Base-by-base conservation (phyloP, 2,888 invertebrate genomes). In the Eledona agricola region DNA sequence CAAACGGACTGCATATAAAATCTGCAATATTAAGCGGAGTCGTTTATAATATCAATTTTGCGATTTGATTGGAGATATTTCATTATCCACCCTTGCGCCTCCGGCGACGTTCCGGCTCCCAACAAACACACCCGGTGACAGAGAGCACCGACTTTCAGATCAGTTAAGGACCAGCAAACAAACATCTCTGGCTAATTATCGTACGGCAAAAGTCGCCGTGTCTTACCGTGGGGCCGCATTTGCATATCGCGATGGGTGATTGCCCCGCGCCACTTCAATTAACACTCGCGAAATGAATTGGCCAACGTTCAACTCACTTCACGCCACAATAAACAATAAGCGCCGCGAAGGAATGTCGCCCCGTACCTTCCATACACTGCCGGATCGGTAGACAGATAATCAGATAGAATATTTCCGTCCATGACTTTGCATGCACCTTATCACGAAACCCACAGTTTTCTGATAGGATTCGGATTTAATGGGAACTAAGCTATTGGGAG, bases 241-340 rank as follows among this genome's bases (percentile, higher is more conserved):
- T 63, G 62, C 64, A 64, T 64, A 64, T 64, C 60, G 56, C 63
- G 64, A 62, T 63, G 50, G 57, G 60, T 61, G 61, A 61, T 60
- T 58, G 58, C 55, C 46, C 55, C 51, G 58, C 47, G 53, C 62
- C 57, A 55, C 56, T 63, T 63, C 61, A 63, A 65, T 65, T 63
- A 62, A 63, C 62, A 56, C 63, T 23, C 10, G 35, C 12, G 29
- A 51, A 45, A 51, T 51, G 45, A 51, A 45, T 51, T 45, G 45
- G 26, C 13, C n/a, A 22, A 16, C 17, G 17, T 19, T 17, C 26
- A 25, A 19, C 19, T 34, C 31, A 23, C 12, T 37, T 42, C 51
- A 51, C 32, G 40, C 40, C 17, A 31, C 32, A 32, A 28, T 20
- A 38, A 28, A 38, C 19, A 47, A 47, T 38, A 32, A 34, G 20